These are phyloP conservation scores for Heliconius eleuchia DNA, from an alignment of 1,140 invertebrate species.

Conservation along the genomic window DNA sequence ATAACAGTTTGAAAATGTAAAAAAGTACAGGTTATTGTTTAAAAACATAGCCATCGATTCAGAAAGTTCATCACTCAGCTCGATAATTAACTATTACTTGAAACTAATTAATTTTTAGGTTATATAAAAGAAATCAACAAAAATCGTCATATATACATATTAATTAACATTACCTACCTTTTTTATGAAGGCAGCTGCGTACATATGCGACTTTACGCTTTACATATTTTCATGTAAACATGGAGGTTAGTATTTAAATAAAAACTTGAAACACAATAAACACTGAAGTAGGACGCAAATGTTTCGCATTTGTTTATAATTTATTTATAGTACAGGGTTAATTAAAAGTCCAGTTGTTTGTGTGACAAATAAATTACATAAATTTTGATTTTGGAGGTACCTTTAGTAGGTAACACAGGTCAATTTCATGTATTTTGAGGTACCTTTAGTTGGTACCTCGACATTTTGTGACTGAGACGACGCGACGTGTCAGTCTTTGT, in stretches of 20 bases:
- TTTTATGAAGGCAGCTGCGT: conserved; percentile 20
- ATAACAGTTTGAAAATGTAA: not conserved
- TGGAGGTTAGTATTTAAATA: conserved; percentile 22
- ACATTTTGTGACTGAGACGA: conserved; percentile 32
- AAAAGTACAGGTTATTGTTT: conserved; percentile 32
- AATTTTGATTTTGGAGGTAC: conserved; percentile 28
- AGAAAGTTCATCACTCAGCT: conserved; percentile 26
- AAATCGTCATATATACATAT: not conserved
- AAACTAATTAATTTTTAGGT: not conserved
- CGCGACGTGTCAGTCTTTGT: conserved; percentile 36
- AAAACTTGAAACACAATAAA: conserved; percentile 14
- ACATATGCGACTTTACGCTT: not conserved
- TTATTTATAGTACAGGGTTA: conserved; percentile 19
- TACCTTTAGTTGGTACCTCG: too few species aligned
- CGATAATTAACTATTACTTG: not conserved
- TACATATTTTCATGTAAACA: conserved; percentile 19
- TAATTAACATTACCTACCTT: not conserved
- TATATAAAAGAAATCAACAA: not conserved
- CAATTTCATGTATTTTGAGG: too few species aligned
- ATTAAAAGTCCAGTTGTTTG: not conserved
- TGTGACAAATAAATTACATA: conserved; percentile 36
- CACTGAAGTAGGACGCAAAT: conserved; percentile 25
- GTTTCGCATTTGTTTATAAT: conserved; percentile 23
- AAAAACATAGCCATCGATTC: conserved; percentile 40
- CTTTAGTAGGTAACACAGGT: too few species aligned